phyloP scores from a whole-genome alignment of 2,888 invertebrate species.

The Dryobota labecula region DNA sequence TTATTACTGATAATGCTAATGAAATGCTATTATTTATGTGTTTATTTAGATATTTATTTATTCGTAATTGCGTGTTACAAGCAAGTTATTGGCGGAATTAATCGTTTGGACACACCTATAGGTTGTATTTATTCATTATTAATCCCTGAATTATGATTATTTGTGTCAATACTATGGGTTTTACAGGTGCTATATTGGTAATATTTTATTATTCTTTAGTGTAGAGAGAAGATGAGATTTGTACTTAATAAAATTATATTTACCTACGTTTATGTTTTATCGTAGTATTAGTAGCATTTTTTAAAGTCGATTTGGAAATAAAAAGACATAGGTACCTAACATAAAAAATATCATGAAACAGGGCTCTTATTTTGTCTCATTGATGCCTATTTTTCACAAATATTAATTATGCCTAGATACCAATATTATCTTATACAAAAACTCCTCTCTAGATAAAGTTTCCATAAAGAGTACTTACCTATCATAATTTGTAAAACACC shows the following conservation, averaged over 20 bases:
- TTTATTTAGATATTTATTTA: slow-evolving; percentile 38
- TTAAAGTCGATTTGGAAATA: not conserved
- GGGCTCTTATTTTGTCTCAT: not conserved
- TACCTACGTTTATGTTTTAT: not conserved
- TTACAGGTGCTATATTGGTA: slow-evolving; percentile 1
- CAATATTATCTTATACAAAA: too few species aligned
- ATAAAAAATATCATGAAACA: not conserved
- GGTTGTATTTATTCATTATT: slow-evolving; percentile 14
- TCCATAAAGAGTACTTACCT: not conserved
- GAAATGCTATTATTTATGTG: slow-evolving; percentile 46
- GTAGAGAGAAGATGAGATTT: not conserved
- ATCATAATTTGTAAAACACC: not conserved
- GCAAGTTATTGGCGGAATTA: slow-evolving; percentile 26
- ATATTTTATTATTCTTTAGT: slow-evolving; percentile 22
- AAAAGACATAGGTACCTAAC: not conserved
- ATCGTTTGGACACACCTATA: slow-evolving; percentile 6
- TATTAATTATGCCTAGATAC: too few species aligned
- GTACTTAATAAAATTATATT: not conserved
- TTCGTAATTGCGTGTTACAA: slow-evolving; percentile 33
- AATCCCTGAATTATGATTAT: slow-evolving; percentile 38
- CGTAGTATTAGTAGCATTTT: not conserved
- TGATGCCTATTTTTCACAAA: too few species aligned
- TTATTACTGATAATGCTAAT: slow-evolving; percentile 38
- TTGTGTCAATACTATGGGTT: slow-evolving; percentile 12
- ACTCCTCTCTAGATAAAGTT: not conserved